Conservation (phyloP, 35 echinoderm and acorn worm species). For the Nesometra sesokonis region DNA sequence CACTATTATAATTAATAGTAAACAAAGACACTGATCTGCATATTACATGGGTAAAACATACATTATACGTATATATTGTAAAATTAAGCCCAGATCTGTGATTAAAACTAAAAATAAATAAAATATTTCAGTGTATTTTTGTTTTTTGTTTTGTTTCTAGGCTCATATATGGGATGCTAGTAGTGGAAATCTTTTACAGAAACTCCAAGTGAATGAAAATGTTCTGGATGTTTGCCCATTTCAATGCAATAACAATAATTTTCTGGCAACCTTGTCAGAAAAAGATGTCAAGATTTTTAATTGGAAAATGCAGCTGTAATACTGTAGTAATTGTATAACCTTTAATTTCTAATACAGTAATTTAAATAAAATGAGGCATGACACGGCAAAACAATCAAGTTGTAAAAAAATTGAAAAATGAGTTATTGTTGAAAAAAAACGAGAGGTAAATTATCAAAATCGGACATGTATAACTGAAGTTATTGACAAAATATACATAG, state of each 20-base stretch:
- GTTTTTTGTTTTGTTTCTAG: constrained; percentile 33
- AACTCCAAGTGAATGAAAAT: constrained; percentile 33
- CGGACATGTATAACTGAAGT: no score
- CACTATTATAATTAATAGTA: no score
- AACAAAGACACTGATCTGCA: no score
- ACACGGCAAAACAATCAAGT: no score
- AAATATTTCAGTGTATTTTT: background rate
- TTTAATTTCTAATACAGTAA: no score
- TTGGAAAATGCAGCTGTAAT: constrained; percentile 6
- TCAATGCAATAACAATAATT: constrained; percentile 23
- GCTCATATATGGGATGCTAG: constrained; percentile 65
- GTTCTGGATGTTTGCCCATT: constrained; percentile 81
- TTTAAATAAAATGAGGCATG: no score
- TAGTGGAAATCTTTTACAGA: constrained; percentile 47
- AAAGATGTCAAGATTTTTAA: constrained; percentile 75
- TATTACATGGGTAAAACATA: no score
- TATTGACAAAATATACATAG: no score
- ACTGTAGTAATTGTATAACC: background rate
- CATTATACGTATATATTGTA: no score
- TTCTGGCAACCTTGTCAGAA: constrained; percentile 66
- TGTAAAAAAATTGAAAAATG: no score
- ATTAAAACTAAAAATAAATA: background rate
- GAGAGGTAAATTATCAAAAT: no score
- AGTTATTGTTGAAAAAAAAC: no score
- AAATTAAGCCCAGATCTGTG: background rate